Base-by-base conservation (phyloP, 1,140 invertebrate genomes). In the Scylla paramamosain region DNA sequence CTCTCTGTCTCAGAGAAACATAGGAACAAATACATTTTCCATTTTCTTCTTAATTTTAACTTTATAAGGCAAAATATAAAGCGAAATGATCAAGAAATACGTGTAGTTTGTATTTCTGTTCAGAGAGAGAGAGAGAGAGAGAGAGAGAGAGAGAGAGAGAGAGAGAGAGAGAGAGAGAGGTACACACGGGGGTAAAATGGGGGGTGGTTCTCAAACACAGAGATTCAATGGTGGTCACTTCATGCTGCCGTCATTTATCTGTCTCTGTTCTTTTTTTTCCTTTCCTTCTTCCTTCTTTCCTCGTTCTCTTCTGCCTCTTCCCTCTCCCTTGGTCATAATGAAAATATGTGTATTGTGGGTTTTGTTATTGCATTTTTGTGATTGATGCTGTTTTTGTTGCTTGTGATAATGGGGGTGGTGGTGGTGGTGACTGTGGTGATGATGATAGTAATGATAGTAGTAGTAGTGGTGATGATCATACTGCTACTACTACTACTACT, bases 401-500 rank as follows among this genome's bases (percentile, higher is more conserved):
- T 39, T 39, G 52, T 59, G 20, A 8, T 59, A 12, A 8, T 59
- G 20, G 52, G 2, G 20, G 52, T 59, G 20, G 52, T 59, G 20
- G 52, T 59, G 20, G 52, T 59, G 20, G 52, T 59, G 20, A 8
- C 10, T 0, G 52, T 59, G 20, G 52, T 59, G 52, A 8, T 12
- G 52, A 12, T 16, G 52, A 39, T 39, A 6, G 39, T 39, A 6
- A 6, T 39, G 39, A 6, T 39, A 6, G 39, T 39, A 6, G 39
- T 39, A 6, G 39, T 39, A 39, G 39, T 39, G 1, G 1, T 39
- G 39, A 6, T 39, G 39, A 6, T 39, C 1, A 39, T 39, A 87
- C 84, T 87, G 32, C 84, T 87, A 87, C 84, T 87, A 87, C 84
- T 87, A 87, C 84, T 87, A 87, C 84, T 87, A 87, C 84, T 87